phyloP scores from a whole-genome alignment of 2,888 invertebrate species.

The Sarcophaga variegata region DNA sequence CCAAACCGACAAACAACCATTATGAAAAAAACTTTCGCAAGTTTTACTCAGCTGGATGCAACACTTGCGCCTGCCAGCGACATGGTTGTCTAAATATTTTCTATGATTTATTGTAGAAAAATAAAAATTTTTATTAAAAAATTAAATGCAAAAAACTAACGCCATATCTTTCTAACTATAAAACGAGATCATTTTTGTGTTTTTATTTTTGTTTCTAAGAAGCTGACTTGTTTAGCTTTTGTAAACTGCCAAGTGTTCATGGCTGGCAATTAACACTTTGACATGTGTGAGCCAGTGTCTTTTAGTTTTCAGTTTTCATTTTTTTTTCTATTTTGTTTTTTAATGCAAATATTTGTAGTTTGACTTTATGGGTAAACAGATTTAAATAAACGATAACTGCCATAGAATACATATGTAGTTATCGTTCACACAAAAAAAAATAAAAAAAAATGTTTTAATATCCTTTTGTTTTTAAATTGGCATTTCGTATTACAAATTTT shows the following conservation, averaged over 20 bases:
- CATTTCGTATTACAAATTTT: background rate
- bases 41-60: conserved; percentile 22
- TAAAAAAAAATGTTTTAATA: background rate
- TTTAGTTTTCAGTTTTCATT: background rate
- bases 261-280: conserved; percentile 42
- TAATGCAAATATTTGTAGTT: background rate
- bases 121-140: background rate
- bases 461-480: background rate
- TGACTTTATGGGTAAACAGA: background rate
- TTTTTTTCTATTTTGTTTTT: background rate
- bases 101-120: conserved; percentile 38
- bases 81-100: conserved; percentile 42
- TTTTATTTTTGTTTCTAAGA: background rate
- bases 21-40: background rate
- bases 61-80: conserved; percentile 23
- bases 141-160: conserved; percentile 15
- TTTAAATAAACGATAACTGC: background rate
- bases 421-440: background rate
- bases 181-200: conserved; percentile 42
- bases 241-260: conserved; percentile 39
- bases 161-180: background rate
- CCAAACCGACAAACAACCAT: conserved; percentile 15
- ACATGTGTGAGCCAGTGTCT: background rate
- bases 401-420: background rate
- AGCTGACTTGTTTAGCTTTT: background rate